Base-by-base conservation (phyloP, 2,113 vertebrate genomes). In the Bucco capensis region DNA sequence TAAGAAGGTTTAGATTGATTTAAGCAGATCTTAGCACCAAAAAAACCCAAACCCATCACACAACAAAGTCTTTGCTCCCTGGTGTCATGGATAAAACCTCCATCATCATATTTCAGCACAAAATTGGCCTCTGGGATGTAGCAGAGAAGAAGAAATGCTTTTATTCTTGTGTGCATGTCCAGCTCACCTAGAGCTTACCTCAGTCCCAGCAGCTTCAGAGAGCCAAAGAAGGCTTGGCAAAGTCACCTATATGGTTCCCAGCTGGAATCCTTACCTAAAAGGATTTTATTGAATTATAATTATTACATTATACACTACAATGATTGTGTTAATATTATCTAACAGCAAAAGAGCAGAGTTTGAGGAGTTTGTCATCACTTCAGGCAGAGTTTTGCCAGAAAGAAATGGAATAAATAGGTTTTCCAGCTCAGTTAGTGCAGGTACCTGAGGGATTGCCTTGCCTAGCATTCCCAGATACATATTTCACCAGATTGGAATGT, bases 151-250 rank as follows among this genome's bases (percentile, higher is more conserved):
- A n/a, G n/a, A n/a, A n/a, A n/a, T n/a, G n/a, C n/a, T n/a, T n/a
- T n/a, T n/a, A n/a, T n/a, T n/a, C n/a, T n/a, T n/a, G 1, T 12
- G 10, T 14, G 14, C 5, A 23, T 1, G 19, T 4, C 7, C 6
- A 58, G 9, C 24, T 66, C 15, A 12, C 5, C 16, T 23, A 22
- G 22, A 44, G 17, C 13, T 77, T 38, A 3, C 2, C 1, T 10
- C 35, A 28, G 13, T 24, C 17, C 3, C 44, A 76, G 18, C 22
- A 76, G 25, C 6, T 53, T 73, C 15, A 50, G 18, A 38, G 13
- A n/a, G 31, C 14, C 46, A 72, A 88, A 71, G 25, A 37, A 71
- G 31, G 23, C 18, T 25, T 42, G 14, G 14, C 50, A 62, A 67
- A 14, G 33, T 6, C 6, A 7, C 21, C 57, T 53, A 5, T 9